A percentile compares a stretch with the other conserved stretches of the same genome.
These are phyloP conservation scores for Osmoderma eremita DNA, from an alignment of 2,888 invertebrate species.

Conservation along the genomic window DNA sequence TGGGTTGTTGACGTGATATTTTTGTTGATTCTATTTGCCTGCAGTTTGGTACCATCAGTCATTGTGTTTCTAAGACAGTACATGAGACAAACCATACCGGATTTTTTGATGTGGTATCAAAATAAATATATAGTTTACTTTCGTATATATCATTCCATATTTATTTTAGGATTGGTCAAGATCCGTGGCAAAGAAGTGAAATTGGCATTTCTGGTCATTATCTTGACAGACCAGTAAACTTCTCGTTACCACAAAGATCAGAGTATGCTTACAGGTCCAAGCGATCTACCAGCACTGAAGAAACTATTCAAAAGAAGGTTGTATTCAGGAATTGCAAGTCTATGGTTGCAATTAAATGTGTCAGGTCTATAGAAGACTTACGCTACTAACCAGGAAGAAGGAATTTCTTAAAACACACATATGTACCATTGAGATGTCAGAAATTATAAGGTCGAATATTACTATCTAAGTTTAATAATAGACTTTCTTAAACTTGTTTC, in stretches of 20 bases:
- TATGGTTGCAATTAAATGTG: conserved; percentile 41
- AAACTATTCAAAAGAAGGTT: conserved; percentile 42
- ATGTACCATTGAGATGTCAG: too few species aligned
- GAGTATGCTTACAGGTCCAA: conserved; percentile 55
- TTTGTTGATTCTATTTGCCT: conserved; percentile 27
- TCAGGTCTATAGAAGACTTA: conserved; percentile 41
- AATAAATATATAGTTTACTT: neutral
- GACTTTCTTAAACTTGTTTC: too few species aligned
- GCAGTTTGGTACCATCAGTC: conserved; percentile 51
- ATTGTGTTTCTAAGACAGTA: conserved; percentile 45
- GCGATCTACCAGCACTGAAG: conserved; percentile 58
- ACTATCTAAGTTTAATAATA: too few species aligned
- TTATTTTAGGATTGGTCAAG: conserved; percentile 67
- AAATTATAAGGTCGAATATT: too few species aligned
- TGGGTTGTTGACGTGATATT: neutral
- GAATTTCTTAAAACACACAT: too few species aligned
- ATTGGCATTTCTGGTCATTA: conserved; percentile 72
- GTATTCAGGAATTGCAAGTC: conserved; percentile 47
- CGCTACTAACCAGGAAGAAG: neutral
- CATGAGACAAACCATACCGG: conserved; percentile 52
- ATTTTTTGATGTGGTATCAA: conserved; percentile 58
- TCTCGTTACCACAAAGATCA: conserved; percentile 48
- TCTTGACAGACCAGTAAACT: conserved; percentile 64
- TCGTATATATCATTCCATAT: neutral
- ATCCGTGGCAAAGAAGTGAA: conserved; percentile 69